Percentiles rank a stretch among this genome's conserved stretches.
These are phyloP conservation scores for Antechinus stuartii DNA, from an alignment of 2,113 vertebrate genomes.

Conservation along the genomic window DNA sequence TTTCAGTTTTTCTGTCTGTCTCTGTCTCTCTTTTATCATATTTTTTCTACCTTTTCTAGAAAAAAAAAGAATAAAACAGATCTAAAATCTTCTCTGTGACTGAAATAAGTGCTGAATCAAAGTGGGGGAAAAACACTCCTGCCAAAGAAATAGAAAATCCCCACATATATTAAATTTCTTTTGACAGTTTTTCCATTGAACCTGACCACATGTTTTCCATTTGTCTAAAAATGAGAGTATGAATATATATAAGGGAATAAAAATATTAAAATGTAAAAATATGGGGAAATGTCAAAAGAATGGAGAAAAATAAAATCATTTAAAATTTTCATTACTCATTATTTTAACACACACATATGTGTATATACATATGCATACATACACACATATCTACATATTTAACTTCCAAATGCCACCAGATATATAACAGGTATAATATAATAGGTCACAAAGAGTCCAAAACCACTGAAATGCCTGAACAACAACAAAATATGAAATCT, in stretches of 20 bases:
- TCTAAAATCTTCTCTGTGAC: background rate
- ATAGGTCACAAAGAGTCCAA: too few species aligned
- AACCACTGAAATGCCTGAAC: too few species aligned
- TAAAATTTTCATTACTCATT: background rate
- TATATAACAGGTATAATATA: too few species aligned
- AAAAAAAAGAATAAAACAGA: background rate
- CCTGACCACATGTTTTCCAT: background rate
- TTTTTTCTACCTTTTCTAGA: too few species aligned
- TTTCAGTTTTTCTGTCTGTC: background rate
- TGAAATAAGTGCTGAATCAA: background rate
- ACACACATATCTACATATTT: too few species aligned
- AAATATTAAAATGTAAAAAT: background rate
- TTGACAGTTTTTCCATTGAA: background rate
- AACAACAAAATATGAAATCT: too few species aligned
- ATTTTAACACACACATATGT: too few species aligned
- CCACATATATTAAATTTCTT: background rate
- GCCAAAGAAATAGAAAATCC: background rate
- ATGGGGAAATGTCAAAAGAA: background rate
- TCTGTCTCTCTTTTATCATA: too few species aligned
- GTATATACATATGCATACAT: too few species aligned
- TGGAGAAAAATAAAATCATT: background rate
- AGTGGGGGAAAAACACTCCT: background rate
- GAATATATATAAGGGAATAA: too few species aligned
- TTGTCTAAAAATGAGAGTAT: background rate
- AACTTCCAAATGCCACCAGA: too few species aligned